phyloP scores from a whole-genome alignment of 2,888 invertebrate species.

The Alloscopus bannaensis region DNA sequence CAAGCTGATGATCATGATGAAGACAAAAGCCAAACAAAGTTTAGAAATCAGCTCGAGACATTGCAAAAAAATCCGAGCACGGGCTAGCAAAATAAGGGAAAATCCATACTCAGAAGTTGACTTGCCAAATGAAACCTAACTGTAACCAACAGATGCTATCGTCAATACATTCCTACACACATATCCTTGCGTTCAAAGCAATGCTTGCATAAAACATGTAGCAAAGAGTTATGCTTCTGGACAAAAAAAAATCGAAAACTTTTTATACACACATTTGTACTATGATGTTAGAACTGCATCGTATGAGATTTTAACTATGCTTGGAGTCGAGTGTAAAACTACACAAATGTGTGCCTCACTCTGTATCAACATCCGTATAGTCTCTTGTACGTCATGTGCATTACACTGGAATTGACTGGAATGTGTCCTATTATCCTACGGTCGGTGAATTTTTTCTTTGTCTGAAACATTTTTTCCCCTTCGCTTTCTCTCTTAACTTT shows the following conservation, averaged over 20 bases:
- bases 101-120: not conserved
- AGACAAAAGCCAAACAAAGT: constrained; percentile 56
- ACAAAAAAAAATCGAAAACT: not conserved
- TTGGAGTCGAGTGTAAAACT: too few species aligned
- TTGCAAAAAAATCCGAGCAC: too few species aligned
- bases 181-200: not conserved
- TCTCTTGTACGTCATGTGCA: constrained; percentile 41
- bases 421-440: constrained; percentile 38
- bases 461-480: constrained; percentile 7
- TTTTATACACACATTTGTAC: not conserved
- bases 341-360: not conserved
- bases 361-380: not conserved
- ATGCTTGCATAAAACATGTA: not conserved
- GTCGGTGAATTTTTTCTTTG: constrained; percentile 12
- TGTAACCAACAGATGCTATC: constrained; percentile 54
- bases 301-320: too few species aligned
- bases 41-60: not conserved
- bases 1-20: constrained; percentile 39
- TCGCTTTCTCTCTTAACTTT: constrained; percentile 31
- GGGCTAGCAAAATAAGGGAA: too few species aligned
- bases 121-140: constrained; percentile 55
- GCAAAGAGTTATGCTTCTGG: not conserved
- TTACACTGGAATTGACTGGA: constrained; percentile 47
- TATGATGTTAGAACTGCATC: not conserved
- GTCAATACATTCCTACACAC: constrained; percentile 32